Percentiles rank a stretch among this genome's conserved stretches.
Conservation (phyloP, 23 tunicate genomes). For the Trididemnum nubilum region DNA sequence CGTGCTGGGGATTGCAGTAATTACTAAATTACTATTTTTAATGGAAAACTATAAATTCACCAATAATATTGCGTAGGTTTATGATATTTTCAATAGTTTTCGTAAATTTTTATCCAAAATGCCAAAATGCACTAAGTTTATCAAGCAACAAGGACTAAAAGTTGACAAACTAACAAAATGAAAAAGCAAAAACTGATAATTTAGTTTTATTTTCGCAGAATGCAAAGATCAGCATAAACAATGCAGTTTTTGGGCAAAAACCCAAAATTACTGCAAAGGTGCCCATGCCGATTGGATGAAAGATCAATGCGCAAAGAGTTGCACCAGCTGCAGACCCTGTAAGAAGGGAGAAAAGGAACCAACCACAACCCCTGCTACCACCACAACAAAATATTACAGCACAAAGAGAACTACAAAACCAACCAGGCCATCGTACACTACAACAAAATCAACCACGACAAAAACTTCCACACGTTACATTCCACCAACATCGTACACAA, state of each 20-base stretch:
- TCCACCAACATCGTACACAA: background rate
- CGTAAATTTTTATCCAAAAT: too few species aligned
- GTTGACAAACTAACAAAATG: too few species aligned
- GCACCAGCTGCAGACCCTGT: background rate
- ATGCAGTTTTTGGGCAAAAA: slow-evolving; percentile 9
- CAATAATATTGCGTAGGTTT: too few species aligned
- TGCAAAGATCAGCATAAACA: background rate
- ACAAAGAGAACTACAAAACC: background rate
- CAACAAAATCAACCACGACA: too few species aligned
- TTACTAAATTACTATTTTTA: too few species aligned
- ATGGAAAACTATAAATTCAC: too few species aligned
- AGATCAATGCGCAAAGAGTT: background rate
- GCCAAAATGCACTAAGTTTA: too few species aligned
- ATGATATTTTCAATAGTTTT: too few species aligned
- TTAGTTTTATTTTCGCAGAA: background rate
- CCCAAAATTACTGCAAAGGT: background rate
- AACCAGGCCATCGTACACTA: too few species aligned
- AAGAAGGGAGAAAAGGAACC: background rate
- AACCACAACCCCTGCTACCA: background rate
- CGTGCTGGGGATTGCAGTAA: too few species aligned
- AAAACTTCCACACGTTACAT: background rate
- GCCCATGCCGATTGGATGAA: background rate
- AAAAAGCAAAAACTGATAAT: too few species aligned
- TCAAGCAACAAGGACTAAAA: too few species aligned
- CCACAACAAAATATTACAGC: background rate